Percentiles rank a stretch among this genome's conserved stretches.
Evolutionary conservation across 2,113 vertebrate genomes (phyloP).

Genomic region (Aix galericulata): DNA sequence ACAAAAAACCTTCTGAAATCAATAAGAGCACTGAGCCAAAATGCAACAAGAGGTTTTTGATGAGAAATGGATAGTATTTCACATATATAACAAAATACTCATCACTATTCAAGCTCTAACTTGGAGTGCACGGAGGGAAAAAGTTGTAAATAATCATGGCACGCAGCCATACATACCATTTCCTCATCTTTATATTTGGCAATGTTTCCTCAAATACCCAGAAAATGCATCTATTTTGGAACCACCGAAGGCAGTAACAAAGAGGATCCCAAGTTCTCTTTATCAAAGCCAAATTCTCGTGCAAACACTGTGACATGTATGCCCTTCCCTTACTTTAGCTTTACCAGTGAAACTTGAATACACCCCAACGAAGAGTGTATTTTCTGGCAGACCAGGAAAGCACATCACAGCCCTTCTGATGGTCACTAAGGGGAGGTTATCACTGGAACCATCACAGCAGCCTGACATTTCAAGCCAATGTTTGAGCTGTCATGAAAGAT

Average conservation of each 20-base stretch:
- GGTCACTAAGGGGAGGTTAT: not conserved
- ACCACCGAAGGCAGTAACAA: not conserved
- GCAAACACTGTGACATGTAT: not conserved
- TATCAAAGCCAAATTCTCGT: not conserved
- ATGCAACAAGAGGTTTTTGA: not conserved
- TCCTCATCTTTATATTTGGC: not conserved
- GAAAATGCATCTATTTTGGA: not conserved
- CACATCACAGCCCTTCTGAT: not conserved
- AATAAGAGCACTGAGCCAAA: not conserved
- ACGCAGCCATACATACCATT: not conserved
- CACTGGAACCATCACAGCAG: not conserved
- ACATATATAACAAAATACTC: not conserved
- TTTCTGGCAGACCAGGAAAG: not conserved
- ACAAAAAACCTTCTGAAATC: slow-evolving; percentile 13
- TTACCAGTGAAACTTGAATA: not conserved
- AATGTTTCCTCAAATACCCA: not conserved
- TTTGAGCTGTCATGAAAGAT: not conserved
- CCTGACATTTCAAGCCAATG: not conserved
- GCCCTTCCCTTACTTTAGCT: not conserved
- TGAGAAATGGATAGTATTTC: not conserved
- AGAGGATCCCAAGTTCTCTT: not conserved
- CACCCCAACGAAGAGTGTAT: not conserved
- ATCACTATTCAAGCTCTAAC: not conserved
- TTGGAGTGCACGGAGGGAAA: not conserved
- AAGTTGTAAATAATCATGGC: not conserved